A percentile compares a stretch with the other conserved stretches of the same genome.
Evolutionary conservation across 2,888 invertebrate species (phyloP).

Genomic region (Drosophila helvetica): DNA sequence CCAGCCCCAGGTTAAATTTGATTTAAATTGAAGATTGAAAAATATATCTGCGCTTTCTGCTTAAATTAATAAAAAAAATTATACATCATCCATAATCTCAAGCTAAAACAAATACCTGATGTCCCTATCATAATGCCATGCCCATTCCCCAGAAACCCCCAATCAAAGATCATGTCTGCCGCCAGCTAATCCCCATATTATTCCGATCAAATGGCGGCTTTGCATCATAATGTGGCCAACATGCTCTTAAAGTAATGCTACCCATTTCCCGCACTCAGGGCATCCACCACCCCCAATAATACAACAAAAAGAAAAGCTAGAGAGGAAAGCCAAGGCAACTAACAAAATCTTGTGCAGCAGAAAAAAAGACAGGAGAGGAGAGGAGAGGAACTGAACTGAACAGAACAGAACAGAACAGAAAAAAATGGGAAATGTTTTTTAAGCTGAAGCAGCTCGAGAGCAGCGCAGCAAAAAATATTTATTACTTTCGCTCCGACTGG

Average conservation of each 20-base stretch:
- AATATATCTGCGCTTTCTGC: no score
- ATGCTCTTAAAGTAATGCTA: background rate
- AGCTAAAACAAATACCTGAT: background rate
- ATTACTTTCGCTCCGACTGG: conserved; percentile 59
- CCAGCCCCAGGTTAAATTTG: background rate
- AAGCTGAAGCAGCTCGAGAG: conserved; percentile 53
- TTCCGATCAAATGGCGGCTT: background rate
- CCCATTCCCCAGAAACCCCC: background rate
- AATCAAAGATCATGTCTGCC: background rate
- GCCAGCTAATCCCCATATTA: background rate
- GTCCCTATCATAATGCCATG: background rate
- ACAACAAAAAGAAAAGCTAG: conserved; percentile 32
- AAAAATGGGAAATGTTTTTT: conserved; percentile 36
- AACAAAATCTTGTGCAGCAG: conserved; percentile 34
- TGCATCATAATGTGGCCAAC: background rate
- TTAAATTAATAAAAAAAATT: no score
- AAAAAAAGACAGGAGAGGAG: conserved; percentile 8
- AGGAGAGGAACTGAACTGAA: no score
- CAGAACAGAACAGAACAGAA: background rate
- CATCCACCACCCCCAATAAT: background rate
- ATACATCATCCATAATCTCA: background rate
- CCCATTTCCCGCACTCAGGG: background rate
- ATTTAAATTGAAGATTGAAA: no score
- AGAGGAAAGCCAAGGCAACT: conserved; percentile 19
- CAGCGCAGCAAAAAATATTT: conserved; percentile 68